Evolutionary conservation across 1,140 invertebrate species (phyloP).

Genomic region (Brachionus angularis): DNA sequence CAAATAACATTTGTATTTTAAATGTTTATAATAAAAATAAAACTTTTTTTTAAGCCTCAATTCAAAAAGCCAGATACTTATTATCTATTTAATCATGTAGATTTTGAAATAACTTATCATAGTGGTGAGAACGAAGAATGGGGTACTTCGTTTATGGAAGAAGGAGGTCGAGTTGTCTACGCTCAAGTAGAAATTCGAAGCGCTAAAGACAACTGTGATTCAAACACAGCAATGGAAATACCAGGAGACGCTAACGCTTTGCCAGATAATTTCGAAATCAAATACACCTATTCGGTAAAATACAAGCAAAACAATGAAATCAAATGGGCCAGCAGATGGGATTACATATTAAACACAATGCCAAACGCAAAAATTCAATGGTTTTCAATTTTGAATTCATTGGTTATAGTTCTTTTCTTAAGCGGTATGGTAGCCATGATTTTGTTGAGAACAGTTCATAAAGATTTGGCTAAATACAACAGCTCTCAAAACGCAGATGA

Average conservation of each 20-base stretch:
- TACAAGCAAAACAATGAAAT: constrained; percentile 68
- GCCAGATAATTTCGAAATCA: constrained; percentile 24
- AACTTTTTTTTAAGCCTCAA: constrained; percentile 2
- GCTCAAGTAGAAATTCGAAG: constrained; percentile 74
- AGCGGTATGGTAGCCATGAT: constrained; percentile 99
- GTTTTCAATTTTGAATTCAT: constrained; percentile 69
- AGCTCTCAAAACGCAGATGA: constrained; percentile 71
- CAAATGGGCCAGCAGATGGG: constrained; percentile 98
- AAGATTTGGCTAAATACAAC: constrained; percentile 97
- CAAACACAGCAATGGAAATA: constrained; percentile 1
- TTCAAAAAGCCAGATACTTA: constrained; percentile 64
- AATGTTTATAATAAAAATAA: too few relatives aligned
- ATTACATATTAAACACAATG: constrained; percentile 97
- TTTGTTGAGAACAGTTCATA: constrained; percentile 88
- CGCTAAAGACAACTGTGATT: constrained; percentile 56
- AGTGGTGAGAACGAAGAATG: constrained; percentile 76
- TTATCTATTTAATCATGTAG: constrained; percentile 94
- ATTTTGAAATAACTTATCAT: constrained; percentile 86
- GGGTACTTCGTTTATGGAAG: constrained; percentile 66
- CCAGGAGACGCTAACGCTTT: constrained; percentile 21
- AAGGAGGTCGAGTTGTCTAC: constrained; percentile 82
- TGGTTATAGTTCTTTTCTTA: constrained; percentile 65
- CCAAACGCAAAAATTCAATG: constrained; percentile 98
- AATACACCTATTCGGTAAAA: constrained; percentile 38
- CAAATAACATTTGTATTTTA: constrained; percentile 51